phyloP scores from a whole-genome alignment of 2,113 vertebrate species.

The Paracyprichromis sp. region DNA sequence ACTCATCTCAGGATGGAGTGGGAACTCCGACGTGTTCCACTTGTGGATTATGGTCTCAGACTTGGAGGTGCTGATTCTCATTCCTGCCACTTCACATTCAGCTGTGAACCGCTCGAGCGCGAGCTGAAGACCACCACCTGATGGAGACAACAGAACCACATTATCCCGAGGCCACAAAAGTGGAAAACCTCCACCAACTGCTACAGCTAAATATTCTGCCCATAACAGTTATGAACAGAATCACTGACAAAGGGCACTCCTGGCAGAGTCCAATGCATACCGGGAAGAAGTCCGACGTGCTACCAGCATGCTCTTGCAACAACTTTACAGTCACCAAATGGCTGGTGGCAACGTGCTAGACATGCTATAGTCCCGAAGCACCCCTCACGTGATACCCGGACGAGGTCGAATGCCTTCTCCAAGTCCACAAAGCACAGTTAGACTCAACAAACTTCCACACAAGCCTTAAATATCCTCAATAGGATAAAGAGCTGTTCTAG shows the following conservation, averaged over 20 bases:
- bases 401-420: background rate
- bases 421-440: background rate
- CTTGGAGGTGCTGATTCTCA: background rate
- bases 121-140: background rate
- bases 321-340: background rate
- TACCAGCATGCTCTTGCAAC: background rate
- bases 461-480: background rate
- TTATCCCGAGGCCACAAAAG: background rate
- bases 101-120: background rate
- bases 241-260: background rate
- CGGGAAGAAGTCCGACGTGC: background rate
- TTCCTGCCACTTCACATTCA: background rate
- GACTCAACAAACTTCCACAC: background rate
- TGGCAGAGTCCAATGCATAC: background rate
- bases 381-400: background rate
- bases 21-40: background rate
- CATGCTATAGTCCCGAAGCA: background rate
- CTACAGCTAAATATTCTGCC: background rate
- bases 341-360: background rate
- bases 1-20: background rate
- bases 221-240: background rate
- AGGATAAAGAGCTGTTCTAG: background rate
- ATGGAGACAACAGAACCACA: background rate
- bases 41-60: background rate
- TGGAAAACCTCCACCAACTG: background rate